Evolutionary conservation across 2,113 vertebrate genomes (phyloP), one percentile per base, ranked within the genome.

Genomic region (Ictalurus furcatus): DNA sequence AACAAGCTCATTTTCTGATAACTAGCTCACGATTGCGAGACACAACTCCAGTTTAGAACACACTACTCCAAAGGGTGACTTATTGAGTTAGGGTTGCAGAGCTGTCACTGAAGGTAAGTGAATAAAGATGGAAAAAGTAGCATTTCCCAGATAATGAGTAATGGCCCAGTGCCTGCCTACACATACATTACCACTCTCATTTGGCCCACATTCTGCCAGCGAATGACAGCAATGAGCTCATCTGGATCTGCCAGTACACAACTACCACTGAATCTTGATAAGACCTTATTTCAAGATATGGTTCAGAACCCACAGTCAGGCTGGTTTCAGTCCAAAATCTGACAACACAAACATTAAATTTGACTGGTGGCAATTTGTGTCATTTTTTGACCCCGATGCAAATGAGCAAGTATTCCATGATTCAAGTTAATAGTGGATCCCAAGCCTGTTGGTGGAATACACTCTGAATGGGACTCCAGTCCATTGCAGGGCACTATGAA

Each of bases 141-240:
- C 63, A 85, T 69, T 85, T 85, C 14, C 83, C 25, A 85, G 44
- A 85, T 85, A 85, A 85, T 85, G 63, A 85, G 84, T 69, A 69
- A 69, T 54, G 84, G 84, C 28, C 84, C 84, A 69, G 84, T 69
- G 63, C 2, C 84, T 85, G 63, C 84, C 84, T 52, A 85, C 84
- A 85, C 84, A 67, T 85, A 67, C 61, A 52, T 28, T 52, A 9
- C 63, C 16, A 69, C 44, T 85, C 59, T 85, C 40, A 85, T 85
- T 85, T 69, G 63, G 63, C 63, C 61, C 84, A 85, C 63, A 85
- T 67, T 69, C 84, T 69, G 61, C 40, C 65, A 69, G 17, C 25
- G 9, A 85, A 69, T 69, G 63, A 69, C 84, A 85, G 63, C 84
- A 69, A n/a, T 85, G 40, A 69, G 17, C 61, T 52, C 84, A 69